Evolutionary conservation across 2,888 invertebrate genomes (phyloP), one percentile per base, ranked within the genome.

Genomic region (Pantelozetes paolii): DNA sequence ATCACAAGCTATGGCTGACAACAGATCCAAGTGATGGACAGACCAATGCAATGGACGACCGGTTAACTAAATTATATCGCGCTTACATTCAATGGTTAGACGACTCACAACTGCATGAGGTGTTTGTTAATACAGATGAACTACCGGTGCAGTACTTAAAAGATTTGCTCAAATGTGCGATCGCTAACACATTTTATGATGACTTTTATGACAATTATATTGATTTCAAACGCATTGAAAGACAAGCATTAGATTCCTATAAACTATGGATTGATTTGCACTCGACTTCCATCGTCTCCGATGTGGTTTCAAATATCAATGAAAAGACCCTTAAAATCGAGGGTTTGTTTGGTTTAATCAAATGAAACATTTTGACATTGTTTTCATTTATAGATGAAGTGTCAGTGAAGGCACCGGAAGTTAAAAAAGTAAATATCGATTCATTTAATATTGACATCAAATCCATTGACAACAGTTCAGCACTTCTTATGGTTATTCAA

Each of bases 111-210:
- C 70, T 76, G 18, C 75, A 74, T 40, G 71, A 72, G 13, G 72
- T 72, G 42, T 76, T 64, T 42, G 75, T 76, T 54, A 73, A 75
- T 72, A 20, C 76, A 9, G 74, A 74, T 32, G 74, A 72, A 48
- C 69, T 75, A 0, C 62, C 74, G 15, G 45, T 32, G n/a, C 72
- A 75, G 40, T 75, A 75, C 67, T 11, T 54, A 9, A 57, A 67
- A 20, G 71, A 75, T 36, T 26, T 75, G 57, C 72, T 75, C 15
- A 75, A 72, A 36, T 50, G 62, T 36, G 71, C 72, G 2, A 64
- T 75, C 45, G 45, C 42, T 69, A 69, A 69, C 69, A 69, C 69
- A 26, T n/a, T n/a, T 15, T 69, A 11, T 28, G 2, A 1, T 42
- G 13, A 20, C 5, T 69, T 69, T 15, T 28, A 11, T 15, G 18